A percentile compares a stretch with the other conserved stretches of the same genome.
These are phyloP conservation scores for Labrus mixtus DNA, from an alignment of 2,113 vertebrate genomes.

Conservation along the genomic window DNA sequence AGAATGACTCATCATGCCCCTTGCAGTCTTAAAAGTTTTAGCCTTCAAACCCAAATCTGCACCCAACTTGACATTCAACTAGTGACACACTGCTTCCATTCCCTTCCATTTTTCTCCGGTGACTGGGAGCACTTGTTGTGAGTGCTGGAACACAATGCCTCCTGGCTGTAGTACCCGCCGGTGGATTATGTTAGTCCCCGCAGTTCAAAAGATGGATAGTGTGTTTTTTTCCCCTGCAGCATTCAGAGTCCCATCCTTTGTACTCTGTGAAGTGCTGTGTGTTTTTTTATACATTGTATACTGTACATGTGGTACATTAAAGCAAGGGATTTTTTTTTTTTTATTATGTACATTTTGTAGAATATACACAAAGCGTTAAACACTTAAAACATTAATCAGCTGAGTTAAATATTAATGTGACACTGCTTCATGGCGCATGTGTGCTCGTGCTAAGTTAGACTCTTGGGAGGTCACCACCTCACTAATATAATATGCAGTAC, in stretches of 20 bases:
- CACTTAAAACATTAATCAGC: constrained; percentile 27
- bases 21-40: too few species aligned
- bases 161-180: constrained; percentile 34
- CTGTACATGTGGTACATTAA: neutral
- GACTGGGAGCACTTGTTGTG: constrained; percentile 52
- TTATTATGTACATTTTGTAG: neutral
- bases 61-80: constrained; percentile 17
- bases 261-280: constrained; percentile 5
- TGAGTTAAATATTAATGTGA: neutral
- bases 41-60: neutral
- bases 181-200: constrained; percentile 53
- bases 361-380: neutral
- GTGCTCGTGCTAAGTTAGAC: neutral
- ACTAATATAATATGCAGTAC: neutral
- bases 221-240: constrained; percentile 38
- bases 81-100: neutral
- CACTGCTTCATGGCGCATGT: neutral
- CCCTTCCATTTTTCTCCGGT: neutral
- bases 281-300: neutral
- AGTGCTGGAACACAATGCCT: constrained; percentile 48
- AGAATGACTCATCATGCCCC: too few species aligned
- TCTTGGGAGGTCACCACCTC: neutral
- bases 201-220: constrained; percentile 63
- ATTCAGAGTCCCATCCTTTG: constrained; percentile 20
- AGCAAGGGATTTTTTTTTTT: neutral